Conservation (phyloP, 2,113 vertebrate genomes). For the Colius striatus region DNA sequence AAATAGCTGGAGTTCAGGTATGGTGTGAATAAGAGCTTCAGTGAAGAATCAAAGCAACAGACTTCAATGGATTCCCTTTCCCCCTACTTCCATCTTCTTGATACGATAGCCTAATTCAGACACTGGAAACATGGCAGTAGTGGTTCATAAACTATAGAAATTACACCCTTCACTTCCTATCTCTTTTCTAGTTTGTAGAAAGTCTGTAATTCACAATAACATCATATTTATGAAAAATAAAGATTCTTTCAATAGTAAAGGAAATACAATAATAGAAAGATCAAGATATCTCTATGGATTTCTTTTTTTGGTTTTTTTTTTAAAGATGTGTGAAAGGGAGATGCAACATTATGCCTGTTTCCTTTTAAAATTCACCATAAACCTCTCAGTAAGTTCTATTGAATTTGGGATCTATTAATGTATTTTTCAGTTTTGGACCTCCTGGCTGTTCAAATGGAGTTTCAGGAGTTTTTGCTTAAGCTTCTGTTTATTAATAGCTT, state of each 20-base stretch:
- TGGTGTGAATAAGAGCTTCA: neutral
- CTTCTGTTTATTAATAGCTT: conserved; percentile 19
- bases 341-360: neutral
- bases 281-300: neutral
- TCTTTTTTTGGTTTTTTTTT: no score
- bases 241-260: neutral
- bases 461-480: neutral
- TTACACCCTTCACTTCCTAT: neutral
- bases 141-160: neutral
- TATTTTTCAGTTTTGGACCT: neutral
- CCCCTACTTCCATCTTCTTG: neutral
- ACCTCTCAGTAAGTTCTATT: neutral
- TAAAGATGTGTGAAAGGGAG: neutral
- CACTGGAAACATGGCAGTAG: neutral
- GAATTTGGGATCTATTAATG: neutral
- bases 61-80: neutral
- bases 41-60: neutral
- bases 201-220: neutral
- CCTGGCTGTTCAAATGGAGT: neutral
- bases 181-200: neutral
- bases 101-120: neutral
- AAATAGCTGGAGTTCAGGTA: neutral
- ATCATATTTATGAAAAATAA: neutral
- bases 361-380: neutral
- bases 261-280: neutral